Base-by-base conservation (phyloP, 2,113 vertebrate genomes). In the Pyxicephalus adspersus region DNA sequence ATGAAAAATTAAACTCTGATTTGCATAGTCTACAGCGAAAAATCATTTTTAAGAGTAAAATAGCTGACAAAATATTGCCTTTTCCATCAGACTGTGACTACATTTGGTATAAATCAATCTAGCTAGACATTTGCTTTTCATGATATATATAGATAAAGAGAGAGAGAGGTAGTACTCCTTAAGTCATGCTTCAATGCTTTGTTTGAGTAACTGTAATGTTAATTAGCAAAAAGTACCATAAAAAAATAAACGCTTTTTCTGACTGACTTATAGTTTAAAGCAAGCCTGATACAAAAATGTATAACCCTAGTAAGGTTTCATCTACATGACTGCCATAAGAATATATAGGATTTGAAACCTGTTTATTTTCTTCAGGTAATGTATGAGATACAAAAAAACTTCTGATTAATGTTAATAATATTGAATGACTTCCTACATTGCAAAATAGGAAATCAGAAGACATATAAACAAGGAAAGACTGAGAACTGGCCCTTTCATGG, bases 71-170 rank as follows among this genome's bases (percentile, higher is more conserved):
- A 17, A 57, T 76, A 70, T 64, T 71, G 83, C 61, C 64, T 66
- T 66, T 84, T 81, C 72, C 55, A 54, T 29, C 52, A 78, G 58
- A 84, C 1, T 73, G 78, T 76, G 83, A 84, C 28, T 31, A n/a
- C 78, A 0, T 68, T 74, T 66, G 64, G 85, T 74, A 38, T 60
- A 74, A 34, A 29, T 4, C 83, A 73, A 83, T 26, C 64, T 86
- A 83, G 55, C 76, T 73, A 23, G 55, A 11, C 61, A 76, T 15
- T 74, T 3, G 16, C 31, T 73, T 18, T 11, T 84, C 23, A 82
- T 83, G 75, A 81, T 88, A 89, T 77, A 66, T 86, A 83, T 60
- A 1, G 83, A 55, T 38, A 38, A 7, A 38, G 5, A 38, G 5
- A 38, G 11, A 45, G 11, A 45, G 11, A 45, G 11, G 57, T 80